phyloP scores from a whole-genome alignment of 2,888 invertebrate species.

The Unio pictorum region DNA sequence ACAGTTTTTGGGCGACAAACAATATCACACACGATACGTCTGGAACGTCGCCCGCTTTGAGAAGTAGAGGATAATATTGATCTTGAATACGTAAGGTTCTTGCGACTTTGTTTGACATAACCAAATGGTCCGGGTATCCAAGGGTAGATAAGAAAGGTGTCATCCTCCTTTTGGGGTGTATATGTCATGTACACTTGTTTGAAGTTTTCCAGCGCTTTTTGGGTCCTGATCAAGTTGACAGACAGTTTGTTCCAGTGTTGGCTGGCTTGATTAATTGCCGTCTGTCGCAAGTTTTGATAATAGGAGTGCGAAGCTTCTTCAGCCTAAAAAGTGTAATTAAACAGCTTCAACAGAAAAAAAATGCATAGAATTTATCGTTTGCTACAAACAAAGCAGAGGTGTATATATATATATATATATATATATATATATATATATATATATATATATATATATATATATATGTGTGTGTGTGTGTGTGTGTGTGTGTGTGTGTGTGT shows the following conservation, averaged over 20 bases:
- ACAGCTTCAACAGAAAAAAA: not conserved
- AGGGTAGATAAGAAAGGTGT: slow-evolving; percentile 57
- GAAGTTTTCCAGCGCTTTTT: slow-evolving; percentile 48
- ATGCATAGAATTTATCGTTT: not conserved
- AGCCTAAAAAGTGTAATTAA: slow-evolving; percentile 27
- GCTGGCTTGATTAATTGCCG: slow-evolving; percentile 39
- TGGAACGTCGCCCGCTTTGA: no score
- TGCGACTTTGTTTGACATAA: slow-evolving; percentile 16
- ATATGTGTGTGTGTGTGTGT: no score
- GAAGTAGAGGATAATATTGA: no score
- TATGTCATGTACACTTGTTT: slow-evolving; percentile 50
- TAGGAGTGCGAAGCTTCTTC: slow-evolving; percentile 41
- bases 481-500: no score
- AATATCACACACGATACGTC: no score
- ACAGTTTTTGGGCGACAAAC: no score
- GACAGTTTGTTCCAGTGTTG: slow-evolving; percentile 55
- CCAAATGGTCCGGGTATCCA: slow-evolving; percentile 55
- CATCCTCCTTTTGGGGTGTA: slow-evolving; percentile 53
- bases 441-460: not conserved
- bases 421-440: slow-evolving; percentile 4
- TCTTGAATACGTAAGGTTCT: not conserved
- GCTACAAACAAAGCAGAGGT: not conserved
- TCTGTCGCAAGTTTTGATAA: slow-evolving; percentile 45
- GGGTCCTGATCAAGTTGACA: slow-evolving; percentile 40
- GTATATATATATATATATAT: not conserved